These are phyloP conservation scores for Plodia interpunctella DNA, from an alignment of 1,140 invertebrate genomes.

Conservation along the genomic window DNA sequence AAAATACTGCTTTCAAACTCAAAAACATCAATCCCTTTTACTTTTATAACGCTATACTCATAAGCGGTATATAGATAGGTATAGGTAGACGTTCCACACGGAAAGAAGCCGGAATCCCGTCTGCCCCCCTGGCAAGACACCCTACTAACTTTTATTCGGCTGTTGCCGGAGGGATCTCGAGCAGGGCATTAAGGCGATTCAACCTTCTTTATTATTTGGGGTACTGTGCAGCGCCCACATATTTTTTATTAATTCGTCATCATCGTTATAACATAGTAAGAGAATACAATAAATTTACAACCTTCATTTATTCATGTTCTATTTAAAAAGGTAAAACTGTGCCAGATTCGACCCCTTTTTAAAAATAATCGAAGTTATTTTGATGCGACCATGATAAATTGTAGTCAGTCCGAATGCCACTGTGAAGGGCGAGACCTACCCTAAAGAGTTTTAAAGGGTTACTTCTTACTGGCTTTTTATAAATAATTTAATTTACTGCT, in stretches of 20 bases:
- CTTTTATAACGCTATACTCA: too few relatives aligned
- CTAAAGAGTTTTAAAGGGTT: neutral
- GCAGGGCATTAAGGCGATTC: conserved; percentile 5
- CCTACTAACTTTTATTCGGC: conserved; percentile 61
- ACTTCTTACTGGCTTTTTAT: neutral
- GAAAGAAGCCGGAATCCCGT: conserved; percentile 7
- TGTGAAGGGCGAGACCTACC: conserved; percentile 3
- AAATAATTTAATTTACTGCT: neutral
- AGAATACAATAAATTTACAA: too few relatives aligned
- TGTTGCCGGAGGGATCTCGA: conserved; percentile 37
- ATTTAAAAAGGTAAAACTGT: neutral
- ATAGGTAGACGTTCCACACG: neutral
- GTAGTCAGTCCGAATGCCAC: neutral
- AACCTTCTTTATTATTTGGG: conserved; percentile 4
- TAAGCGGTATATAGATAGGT: neutral
- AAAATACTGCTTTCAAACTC: neutral
- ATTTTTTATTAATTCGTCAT: neutral
- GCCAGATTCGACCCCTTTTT: neutral
- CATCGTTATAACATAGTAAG: too few relatives aligned
- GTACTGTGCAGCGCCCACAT: neutral
- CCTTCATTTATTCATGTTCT: neutral
- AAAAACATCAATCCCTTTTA: neutral
- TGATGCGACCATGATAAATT: neutral
- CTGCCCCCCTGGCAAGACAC: conserved; percentile 42
- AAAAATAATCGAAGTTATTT: conserved; percentile 2